phyloP scores from a whole-genome alignment of 2,888 invertebrate species.

The Dyspetes luteomarginatus region DNA sequence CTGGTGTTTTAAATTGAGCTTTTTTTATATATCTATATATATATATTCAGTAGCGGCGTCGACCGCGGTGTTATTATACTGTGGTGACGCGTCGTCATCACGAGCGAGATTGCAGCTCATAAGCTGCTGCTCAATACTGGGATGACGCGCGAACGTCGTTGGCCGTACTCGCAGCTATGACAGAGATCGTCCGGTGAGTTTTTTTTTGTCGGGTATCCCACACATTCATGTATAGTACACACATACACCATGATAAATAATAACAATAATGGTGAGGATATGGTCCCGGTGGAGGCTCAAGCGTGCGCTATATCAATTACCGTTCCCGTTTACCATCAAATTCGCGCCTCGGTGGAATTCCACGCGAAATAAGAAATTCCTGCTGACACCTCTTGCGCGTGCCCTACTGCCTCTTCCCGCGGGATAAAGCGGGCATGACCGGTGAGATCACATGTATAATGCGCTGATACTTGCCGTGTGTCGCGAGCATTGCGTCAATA shows the following conservation, averaged over 20 bases:
- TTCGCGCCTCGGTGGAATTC: constrained; percentile 61
- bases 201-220: constrained; percentile 6
- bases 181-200: constrained; percentile 74
- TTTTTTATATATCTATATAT: constrained; percentile 17
- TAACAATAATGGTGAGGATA: constrained; percentile 40
- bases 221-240: neutral
- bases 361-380: constrained; percentile 53
- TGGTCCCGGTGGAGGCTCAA: constrained; percentile 35
- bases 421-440: neutral
- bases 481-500: constrained; percentile 16
- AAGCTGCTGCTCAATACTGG: constrained; percentile 67
- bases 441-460: constrained; percentile 6
- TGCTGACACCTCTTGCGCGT: constrained; percentile 34
- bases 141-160: constrained; percentile 72
- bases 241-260: constrained; percentile 9
- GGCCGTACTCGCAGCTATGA: constrained; percentile 74
- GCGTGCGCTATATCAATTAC: constrained; percentile 43
- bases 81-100: constrained; percentile 60
- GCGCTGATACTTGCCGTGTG: neutral
- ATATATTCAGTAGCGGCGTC: constrained; percentile 34
- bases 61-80: constrained; percentile 24
- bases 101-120: constrained; percentile 62
- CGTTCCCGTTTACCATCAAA: constrained; percentile 51
- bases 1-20: constrained; percentile 49
- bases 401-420: constrained; percentile 34